Evolutionary conservation across 2,113 vertebrate species (phyloP).

Genomic region (Mus spicilegus): DNA sequence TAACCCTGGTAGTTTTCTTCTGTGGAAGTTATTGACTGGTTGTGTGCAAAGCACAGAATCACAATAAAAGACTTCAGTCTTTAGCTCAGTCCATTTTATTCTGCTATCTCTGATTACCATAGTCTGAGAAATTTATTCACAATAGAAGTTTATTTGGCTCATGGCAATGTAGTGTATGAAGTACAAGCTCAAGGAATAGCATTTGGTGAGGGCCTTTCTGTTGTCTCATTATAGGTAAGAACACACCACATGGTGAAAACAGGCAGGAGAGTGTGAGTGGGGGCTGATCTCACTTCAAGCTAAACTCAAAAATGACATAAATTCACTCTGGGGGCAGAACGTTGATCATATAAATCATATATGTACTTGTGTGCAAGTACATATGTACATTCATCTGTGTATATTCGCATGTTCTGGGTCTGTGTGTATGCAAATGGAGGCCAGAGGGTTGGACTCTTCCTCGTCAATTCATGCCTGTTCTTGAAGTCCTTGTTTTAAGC

Average conservation of each 20-base stretch:
- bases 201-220: neutral
- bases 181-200: neutral
- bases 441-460: neutral
- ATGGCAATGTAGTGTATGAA: neutral
- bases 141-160: neutral
- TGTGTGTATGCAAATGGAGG: too few species aligned
- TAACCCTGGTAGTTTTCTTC: conserved; percentile 50
- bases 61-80: conserved; percentile 32
- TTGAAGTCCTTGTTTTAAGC: neutral
- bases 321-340: neutral
- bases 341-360: neutral
- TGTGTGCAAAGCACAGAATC: conserved; percentile 8
- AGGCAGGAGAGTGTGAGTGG: too few species aligned
- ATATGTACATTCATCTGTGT: neutral
- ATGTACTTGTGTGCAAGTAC: neutral
- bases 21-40: conserved; percentile 11
- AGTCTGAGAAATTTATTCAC: neutral
- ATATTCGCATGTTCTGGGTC: neutral
- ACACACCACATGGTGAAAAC: neutral
- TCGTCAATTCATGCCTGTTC: neutral
- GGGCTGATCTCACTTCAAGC: neutral
- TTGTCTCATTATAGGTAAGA: neutral
- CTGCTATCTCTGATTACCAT: neutral
- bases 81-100: neutral
- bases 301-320: neutral